Evolutionary conservation across 2,113 vertebrate species (phyloP).

Genomic region (Acrocephalus arundinaceus): DNA sequence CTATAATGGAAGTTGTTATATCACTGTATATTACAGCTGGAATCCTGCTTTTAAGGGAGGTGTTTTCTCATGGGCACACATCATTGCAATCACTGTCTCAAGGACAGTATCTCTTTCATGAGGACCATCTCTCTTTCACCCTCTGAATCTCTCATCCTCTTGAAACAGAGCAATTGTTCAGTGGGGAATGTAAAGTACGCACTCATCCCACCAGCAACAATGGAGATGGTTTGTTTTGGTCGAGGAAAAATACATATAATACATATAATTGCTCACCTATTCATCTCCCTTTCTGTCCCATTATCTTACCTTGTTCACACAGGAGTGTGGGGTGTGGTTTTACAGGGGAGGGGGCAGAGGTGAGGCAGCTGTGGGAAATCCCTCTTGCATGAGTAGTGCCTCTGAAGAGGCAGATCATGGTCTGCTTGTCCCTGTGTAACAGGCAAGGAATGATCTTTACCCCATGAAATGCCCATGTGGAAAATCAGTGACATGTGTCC

Average conservation of each 20-base stretch:
- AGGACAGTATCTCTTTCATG: neutral
- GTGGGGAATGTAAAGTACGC: neutral
- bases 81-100: neutral
- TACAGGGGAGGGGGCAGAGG: neutral
- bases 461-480: neutral
- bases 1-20: rapidly evolving
- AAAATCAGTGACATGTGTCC: neutral
- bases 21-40: neutral
- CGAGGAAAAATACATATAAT: neutral
- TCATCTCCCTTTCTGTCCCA: neutral
- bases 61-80: neutral
- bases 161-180: neutral
- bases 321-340: rapidly evolving
- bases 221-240: neutral
- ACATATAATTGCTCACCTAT: neutral
- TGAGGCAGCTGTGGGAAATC: neutral
- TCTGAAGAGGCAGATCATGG: neutral
- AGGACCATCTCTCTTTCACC: neutral
- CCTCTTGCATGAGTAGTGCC: rapidly evolving
- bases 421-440: neutral
- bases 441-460: neutral
- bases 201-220: neutral
- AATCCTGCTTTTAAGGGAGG: neutral
- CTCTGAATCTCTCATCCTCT: constrained; percentile 18
- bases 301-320: neutral